phyloP scores from a whole-genome alignment of 2,888 invertebrate species.

The Euzetes globulus region DNA sequence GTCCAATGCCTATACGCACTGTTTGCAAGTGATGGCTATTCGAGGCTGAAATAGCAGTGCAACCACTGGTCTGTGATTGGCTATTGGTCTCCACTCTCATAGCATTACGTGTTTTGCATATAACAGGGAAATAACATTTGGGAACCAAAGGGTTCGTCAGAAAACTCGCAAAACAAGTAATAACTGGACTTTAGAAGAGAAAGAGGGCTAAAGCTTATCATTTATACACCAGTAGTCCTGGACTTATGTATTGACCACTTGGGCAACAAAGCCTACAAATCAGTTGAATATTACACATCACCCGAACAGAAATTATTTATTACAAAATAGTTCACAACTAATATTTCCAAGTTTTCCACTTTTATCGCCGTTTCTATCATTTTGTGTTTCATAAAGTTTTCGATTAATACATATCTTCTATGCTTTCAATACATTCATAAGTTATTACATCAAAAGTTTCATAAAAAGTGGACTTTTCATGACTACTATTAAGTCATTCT shows the following conservation, averaged over 20 bases:
- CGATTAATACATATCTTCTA: neutral
- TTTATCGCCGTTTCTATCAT: neutral
- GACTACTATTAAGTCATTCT: neutral
- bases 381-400: neutral
- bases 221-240: slow-evolving; percentile 5
- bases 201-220: neutral
- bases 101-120: slow-evolving; percentile 27
- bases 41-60: neutral
- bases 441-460: neutral
- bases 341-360: neutral
- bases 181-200: slow-evolving; percentile 16
- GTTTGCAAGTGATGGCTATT: slow-evolving; percentile 14
- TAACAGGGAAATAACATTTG: slow-evolving; percentile 14
- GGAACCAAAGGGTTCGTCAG: slow-evolving; percentile 6
- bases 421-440: neutral
- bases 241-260: slow-evolving; percentile 7
- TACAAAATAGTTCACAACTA: neutral
- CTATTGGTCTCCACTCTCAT: neutral
- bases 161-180: neutral
- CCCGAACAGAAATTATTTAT: neutral
- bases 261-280: slow-evolving; percentile 8
- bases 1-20: slow-evolving; percentile 19
- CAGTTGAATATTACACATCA: neutral
- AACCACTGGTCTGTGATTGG: slow-evolving; percentile 4
- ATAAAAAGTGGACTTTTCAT: neutral